phyloP scores from a whole-genome alignment of 2,113 vertebrate species.

The Sclerurus mexicanus region DNA sequence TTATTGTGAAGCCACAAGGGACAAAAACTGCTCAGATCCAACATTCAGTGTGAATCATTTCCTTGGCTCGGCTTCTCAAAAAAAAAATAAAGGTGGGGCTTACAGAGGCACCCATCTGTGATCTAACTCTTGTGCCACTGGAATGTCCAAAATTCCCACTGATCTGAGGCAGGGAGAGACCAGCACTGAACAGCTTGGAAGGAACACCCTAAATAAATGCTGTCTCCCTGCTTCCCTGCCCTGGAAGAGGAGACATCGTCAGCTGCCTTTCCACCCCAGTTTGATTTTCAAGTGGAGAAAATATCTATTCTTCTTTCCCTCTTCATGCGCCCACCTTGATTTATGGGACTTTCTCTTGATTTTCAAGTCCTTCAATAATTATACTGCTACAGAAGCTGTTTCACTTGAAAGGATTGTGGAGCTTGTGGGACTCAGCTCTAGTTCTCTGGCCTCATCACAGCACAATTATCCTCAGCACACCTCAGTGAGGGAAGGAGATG shows the following conservation, averaged over 20 bases:
- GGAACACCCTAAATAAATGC: not conserved
- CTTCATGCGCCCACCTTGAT: not conserved
- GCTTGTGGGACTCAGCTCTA: not conserved
- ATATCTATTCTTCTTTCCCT: not conserved
- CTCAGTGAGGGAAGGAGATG: not conserved
- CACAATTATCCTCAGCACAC: not conserved
- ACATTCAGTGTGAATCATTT: conserved; percentile 14
- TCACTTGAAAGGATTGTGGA: not conserved
- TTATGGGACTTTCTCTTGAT: not conserved
- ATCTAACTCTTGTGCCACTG: not conserved
- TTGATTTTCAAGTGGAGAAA: not conserved
- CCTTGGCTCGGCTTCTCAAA: not conserved
- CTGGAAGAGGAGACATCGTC: not conserved
- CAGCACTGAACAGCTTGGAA: not conserved
- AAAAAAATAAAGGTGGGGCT: not conserved
- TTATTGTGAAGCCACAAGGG: not conserved
- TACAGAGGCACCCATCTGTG: conserved; percentile 23
- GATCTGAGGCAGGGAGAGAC: not conserved
- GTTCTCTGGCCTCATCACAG: not conserved
- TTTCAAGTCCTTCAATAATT: not conserved
- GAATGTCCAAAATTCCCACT: not conserved
- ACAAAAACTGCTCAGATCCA: not conserved
- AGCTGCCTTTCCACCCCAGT: not conserved
- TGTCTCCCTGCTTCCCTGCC: not conserved
- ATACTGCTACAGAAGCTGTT: not conserved